Evolutionary conservation across 2,797 vertebrate species (phyloP).

Genomic region (Zenarchopterus dispar): DNA sequence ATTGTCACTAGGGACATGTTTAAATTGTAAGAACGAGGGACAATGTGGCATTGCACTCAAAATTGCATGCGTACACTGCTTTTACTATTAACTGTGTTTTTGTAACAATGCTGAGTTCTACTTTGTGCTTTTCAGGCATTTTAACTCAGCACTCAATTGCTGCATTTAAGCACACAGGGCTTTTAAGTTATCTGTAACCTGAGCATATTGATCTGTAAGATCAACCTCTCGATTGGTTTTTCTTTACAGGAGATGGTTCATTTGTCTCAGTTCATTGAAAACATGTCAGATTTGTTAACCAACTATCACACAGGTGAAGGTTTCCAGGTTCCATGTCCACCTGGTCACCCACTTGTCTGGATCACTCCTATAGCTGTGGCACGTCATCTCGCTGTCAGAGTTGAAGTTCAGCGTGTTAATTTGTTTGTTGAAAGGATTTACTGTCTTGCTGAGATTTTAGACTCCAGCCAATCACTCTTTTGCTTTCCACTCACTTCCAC

Average conservation of each 20-base stretch:
- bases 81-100: conserved; percentile 19
- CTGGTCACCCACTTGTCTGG: background rate
- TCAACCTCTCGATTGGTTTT: background rate
- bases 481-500: background rate
- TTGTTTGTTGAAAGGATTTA: background rate
- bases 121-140: conserved; percentile 5
- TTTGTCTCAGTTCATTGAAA: background rate
- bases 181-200: conserved; percentile 7
- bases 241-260: background rate
- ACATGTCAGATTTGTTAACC: background rate
- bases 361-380: background rate
- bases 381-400: background rate
- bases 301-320: no score
- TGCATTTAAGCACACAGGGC: conserved; percentile 3
- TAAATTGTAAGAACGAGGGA: conserved; percentile 33
- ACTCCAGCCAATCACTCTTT: background rate
- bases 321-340: background rate
- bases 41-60: conserved; percentile 51
- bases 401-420: background rate
- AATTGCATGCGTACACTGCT: conserved; percentile 15
- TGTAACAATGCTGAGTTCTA: background rate
- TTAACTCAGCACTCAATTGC: background rate
- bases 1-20: conserved; percentile 39
- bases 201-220: background rate
- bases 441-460: background rate